Conservation (phyloP, 1,140 invertebrate genomes). For the Limonius californicus region DNA sequence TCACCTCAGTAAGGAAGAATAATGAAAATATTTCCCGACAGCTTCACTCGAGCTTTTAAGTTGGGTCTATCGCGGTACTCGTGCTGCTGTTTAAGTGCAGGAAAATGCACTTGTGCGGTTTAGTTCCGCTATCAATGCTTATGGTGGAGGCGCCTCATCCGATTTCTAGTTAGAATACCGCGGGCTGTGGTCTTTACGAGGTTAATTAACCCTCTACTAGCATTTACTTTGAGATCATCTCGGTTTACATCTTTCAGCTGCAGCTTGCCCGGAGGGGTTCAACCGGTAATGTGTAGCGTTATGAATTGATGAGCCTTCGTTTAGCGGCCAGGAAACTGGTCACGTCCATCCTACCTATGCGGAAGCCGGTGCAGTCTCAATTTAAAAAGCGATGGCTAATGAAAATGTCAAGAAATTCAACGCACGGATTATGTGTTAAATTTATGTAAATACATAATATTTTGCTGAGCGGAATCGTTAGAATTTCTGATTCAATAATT, state of each 20-base stretch:
- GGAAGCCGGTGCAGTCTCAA: not conserved
- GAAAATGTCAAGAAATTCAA: too few relatives aligned
- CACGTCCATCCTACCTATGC: not conserved
- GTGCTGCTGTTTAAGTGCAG: too few relatives aligned
- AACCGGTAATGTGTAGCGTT: conserved; percentile 1
- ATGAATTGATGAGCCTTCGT: not conserved
- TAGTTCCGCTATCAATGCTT: too few relatives aligned
- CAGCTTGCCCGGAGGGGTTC: not conserved
- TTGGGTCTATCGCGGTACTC: too few relatives aligned
- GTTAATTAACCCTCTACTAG: not conserved
- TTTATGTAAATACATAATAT: too few relatives aligned
- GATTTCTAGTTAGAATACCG: not conserved
- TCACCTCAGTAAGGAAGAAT: too few relatives aligned
- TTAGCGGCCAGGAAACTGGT: not conserved
- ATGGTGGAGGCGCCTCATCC: not conserved
- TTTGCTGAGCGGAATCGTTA: too few relatives aligned
- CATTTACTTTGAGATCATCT: not conserved
- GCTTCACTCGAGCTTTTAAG: too few relatives aligned
- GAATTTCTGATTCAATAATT: too few relatives aligned
- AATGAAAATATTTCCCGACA: too few relatives aligned
- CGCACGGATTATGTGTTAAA: too few relatives aligned
- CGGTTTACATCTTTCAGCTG: not conserved
- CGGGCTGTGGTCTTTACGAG: not conserved
- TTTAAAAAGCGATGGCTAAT: not conserved
- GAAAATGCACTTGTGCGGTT: too few relatives aligned